Evolutionary conservation across 2,888 invertebrate genomes (phyloP).

Genomic region (Ectemnius lituratus): DNA sequence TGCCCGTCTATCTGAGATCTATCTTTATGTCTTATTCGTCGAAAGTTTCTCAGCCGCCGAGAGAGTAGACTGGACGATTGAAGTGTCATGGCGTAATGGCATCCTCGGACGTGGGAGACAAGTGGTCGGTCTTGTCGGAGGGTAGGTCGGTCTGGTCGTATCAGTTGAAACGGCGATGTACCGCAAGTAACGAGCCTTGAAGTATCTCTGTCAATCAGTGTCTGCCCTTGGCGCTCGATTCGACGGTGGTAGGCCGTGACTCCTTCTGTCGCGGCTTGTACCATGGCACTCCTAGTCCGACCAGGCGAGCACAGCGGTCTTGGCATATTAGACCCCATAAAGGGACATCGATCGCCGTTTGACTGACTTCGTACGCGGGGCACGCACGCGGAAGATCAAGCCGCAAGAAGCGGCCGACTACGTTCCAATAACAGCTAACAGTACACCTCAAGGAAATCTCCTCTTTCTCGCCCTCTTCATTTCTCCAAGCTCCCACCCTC

Average conservation of each 20-base stretch:
- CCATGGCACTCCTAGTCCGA: conserved; percentile 25
- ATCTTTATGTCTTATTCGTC: too few species aligned
- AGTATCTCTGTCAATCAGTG: conserved; percentile 50
- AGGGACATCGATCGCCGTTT: conserved; percentile 55
- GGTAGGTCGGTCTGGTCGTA: conserved; percentile 6
- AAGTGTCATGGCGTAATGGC: too few species aligned
- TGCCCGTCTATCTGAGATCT: too few species aligned
- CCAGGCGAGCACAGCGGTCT: conserved; percentile 34
- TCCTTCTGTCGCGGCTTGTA: conserved; percentile 30
- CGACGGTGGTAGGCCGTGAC: conserved; percentile 23
- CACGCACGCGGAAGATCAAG: conserved; percentile 61
- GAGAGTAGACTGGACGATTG: too few species aligned
- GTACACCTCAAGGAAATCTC: conserved; percentile 39
- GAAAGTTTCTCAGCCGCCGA: too few species aligned
- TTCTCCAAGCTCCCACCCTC: too few species aligned
- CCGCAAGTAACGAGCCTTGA: conserved; percentile 29
- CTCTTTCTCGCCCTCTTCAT: conserved; percentile 26
- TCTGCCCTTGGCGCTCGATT: conserved; percentile 36
- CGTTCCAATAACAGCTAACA: conserved; percentile 21
- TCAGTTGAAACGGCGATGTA: conserved; percentile 21
- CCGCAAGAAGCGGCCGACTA: conserved; percentile 47
- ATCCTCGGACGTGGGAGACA: not conserved
- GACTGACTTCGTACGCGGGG: conserved; percentile 53
- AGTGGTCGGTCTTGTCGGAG: not conserved
- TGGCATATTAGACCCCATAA: conserved; percentile 58